Base-by-base conservation (phyloP, 2,113 vertebrate species). In the Rhabdornis inornatus region DNA sequence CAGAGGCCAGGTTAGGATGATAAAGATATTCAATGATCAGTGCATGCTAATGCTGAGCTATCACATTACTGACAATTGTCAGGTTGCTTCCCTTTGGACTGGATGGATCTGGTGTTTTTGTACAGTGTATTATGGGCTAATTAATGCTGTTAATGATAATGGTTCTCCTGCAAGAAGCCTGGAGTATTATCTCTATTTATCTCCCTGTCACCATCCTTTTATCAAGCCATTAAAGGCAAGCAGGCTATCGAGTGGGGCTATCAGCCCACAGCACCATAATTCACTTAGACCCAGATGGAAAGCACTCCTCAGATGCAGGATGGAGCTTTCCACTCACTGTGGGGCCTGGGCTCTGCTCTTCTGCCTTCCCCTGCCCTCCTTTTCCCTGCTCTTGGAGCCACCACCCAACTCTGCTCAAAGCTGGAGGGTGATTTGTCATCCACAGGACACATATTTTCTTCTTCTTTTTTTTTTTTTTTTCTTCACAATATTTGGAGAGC, bases 91-190 rank as follows among this genome's bases (percentile, higher is more conserved):
- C 93, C 92, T 82, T 92, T 56, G 50, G 87, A 93, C 91, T 77
- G 69, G 85, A 44, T 39, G 87, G 68, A 69, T 96, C 94, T 93
- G 91, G 79, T 91, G 95, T 28, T 28, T 82, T 92, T 64, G 90
- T 89, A 60, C 89, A 91, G 96, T 97, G 90, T 97, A 97, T 98
- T 97, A 97, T 42, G 89, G 96, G 93, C 97, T 98, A 98, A 98
- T 98, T 98, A 98, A 97, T 82, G 92, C 96, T 93, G 93, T 94
- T 98, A 97, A 98, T 97, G 97, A 96, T 98, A 93, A 97, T 96
- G 96, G 94, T 75, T 78, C 92, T 97, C 74, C 83, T 75, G 95
- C 93, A 95, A 98, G 97, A 96, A 95, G 96, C 95, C 97, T 68
- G 49, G 44, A 42, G 60, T 92, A 95, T 97, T 96, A 97, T 96